Base-by-base conservation (phyloP, 2,797 vertebrate genomes). In the Siniperca undulata region DNA sequence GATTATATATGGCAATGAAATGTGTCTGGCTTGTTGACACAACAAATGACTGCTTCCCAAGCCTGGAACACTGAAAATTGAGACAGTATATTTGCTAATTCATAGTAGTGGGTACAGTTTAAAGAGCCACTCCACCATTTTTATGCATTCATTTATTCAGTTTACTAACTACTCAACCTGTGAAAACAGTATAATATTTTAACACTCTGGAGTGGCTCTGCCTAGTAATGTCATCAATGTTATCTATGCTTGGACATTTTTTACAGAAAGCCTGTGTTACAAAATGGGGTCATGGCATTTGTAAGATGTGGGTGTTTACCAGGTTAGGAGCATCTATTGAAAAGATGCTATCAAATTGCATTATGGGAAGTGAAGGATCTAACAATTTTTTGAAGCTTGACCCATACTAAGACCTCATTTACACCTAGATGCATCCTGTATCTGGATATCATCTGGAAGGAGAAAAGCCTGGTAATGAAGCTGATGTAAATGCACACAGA, bases 181-280 rank as follows among this genome's bases (percentile, higher is more conserved):
- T 68, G 24, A 52, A 77, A 79, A 44, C 12, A 38, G 40, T 69
- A 40, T 48, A 61, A 61, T 48, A 74, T 38, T 69, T 72, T 27
- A 59, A 24, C 38, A 7, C 44, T 59, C 16, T 42, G 44, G 4
- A 42, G 34, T 12, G 17, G 22, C 50, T 73, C 7, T 73, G 7
- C 16, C 11, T 20, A 46, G 73, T 24, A 40, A 66, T 12, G 5
- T 59, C 24, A 59, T 73, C 30, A 61, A 7, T 62, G 61, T 52
- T 64, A 44, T 65, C 34, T 77, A 27, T 9, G 40, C 30, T 70
- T 77, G 0, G 34, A 74, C 17, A 44, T 42, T 36, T 53, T 70
- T 67, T 59, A 61, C 7, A 64, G 19, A 78, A 55, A 48, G 14
- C 7, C 22, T 72, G 7, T 5, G 1, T 70, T 65, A 52, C 42